Evolutionary conservation across 2,113 vertebrate genomes (phyloP).

Genomic region (Macrotis lagotis): DNA sequence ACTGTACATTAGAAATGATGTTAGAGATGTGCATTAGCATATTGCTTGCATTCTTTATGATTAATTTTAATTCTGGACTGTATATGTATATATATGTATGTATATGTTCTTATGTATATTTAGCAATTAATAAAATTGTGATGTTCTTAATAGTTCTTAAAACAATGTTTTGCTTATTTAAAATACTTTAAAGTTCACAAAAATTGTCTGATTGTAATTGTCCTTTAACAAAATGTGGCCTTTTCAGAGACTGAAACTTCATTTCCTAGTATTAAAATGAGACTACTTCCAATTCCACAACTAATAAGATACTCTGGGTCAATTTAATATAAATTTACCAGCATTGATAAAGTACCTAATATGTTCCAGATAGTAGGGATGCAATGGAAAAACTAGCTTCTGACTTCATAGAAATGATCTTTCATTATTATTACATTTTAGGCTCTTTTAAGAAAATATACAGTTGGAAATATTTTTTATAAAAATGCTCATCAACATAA

Average conservation of each 20-base stretch:
- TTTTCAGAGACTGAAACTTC: background rate
- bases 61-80: conserved; percentile 50
- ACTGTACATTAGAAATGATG: conserved; percentile 51
- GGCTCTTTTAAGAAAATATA: background rate
- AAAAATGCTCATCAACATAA: background rate
- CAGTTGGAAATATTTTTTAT: background rate
- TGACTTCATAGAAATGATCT: background rate
- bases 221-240: background rate
- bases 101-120: background rate
- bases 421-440: background rate
- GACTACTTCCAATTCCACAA: background rate
- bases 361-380: background rate
- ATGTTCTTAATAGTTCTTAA: background rate
- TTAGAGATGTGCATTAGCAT: conserved; percentile 64
- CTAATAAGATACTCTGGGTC: background rate
- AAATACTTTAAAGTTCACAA: background rate
- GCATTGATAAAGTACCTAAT: background rate
- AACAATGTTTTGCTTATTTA: background rate
- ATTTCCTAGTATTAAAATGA: background rate
- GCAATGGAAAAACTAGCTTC: background rate
- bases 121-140: background rate
- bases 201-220: background rate
- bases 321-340: background rate
- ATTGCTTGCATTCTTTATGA: conserved; percentile 58
- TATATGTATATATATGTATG: no score